Percentiles rank a stretch among this genome's conserved stretches.
Evolutionary conservation across 2,797 vertebrate genomes (phyloP).

Genomic region (Aphelocoma californica): DNA sequence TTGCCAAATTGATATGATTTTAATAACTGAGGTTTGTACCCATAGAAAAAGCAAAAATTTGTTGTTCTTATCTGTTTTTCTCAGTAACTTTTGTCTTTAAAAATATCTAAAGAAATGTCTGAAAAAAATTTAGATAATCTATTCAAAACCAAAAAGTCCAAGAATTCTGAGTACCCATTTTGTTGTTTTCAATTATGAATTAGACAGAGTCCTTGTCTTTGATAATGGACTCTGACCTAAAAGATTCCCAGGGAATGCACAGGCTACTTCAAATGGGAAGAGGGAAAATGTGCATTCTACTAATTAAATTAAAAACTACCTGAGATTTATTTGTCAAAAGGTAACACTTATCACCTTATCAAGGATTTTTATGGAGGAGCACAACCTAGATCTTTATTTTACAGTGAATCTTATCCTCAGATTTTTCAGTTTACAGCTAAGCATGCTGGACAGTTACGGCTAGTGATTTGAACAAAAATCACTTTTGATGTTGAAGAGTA

Average conservation of each 20-base stretch:
- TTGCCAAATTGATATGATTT: neutral
- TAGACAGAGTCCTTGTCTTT: neutral
- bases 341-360: neutral
- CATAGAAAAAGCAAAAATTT: neutral
- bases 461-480: neutral
- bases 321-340: neutral
- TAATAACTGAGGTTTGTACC: neutral
- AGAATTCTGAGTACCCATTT: neutral
- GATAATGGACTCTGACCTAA: neutral
- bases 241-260: neutral
- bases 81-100: neutral
- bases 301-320: neutral
- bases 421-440: neutral
- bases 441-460: neutral
- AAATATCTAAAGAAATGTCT: neutral
- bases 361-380: neutral
- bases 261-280: neutral
- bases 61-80: neutral
- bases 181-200: neutral
- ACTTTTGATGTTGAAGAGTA: neutral
- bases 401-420: neutral
- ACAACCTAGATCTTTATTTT: neutral
- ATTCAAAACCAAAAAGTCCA: neutral
- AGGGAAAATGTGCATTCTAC: neutral
- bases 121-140: neutral